Conservation (phyloP, 2,797 vertebrate species). For the Sphenodon punctatus region DNA sequence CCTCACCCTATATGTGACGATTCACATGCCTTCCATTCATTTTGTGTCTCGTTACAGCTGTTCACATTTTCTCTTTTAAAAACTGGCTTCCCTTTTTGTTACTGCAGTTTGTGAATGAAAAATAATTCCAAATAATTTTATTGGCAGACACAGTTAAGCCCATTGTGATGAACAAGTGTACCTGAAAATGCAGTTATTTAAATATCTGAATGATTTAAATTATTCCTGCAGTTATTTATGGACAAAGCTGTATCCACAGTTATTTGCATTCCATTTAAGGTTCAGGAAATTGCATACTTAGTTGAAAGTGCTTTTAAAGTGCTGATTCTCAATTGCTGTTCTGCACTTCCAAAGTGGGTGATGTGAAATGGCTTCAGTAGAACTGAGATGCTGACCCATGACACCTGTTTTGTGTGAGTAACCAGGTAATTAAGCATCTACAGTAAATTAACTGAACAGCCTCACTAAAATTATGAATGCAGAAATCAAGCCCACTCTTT, state of each 20-base stretch:
- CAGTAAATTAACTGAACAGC: background rate
- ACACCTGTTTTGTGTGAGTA: background rate
- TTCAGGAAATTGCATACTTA: background rate
- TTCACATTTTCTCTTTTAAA: background rate
- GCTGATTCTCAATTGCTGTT: too few relatives aligned
- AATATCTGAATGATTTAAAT: background rate
- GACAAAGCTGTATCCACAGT: accelerated
- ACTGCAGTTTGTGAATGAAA: background rate
- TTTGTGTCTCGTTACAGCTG: background rate
- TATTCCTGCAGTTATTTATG: background rate
- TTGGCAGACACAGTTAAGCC: background rate
- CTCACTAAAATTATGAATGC: too few relatives aligned
- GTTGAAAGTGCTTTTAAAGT: background rate
- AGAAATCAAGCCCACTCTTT: background rate
- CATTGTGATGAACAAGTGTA: background rate
- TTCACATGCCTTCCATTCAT: too few relatives aligned
- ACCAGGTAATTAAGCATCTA: background rate
- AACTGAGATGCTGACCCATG: too few relatives aligned
- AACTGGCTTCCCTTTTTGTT: background rate
- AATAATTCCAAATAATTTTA: background rate
- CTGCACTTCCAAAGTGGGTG: too few relatives aligned
- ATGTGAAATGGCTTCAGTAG: too few relatives aligned
- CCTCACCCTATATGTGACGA: too few relatives aligned
- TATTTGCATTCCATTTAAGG: accelerated
- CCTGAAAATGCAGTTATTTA: background rate